Percentiles rank a stretch among this genome's conserved stretches.
Conservation (phyloP, 2,888 invertebrate genomes). For the Chrysolina haemoptera region DNA sequence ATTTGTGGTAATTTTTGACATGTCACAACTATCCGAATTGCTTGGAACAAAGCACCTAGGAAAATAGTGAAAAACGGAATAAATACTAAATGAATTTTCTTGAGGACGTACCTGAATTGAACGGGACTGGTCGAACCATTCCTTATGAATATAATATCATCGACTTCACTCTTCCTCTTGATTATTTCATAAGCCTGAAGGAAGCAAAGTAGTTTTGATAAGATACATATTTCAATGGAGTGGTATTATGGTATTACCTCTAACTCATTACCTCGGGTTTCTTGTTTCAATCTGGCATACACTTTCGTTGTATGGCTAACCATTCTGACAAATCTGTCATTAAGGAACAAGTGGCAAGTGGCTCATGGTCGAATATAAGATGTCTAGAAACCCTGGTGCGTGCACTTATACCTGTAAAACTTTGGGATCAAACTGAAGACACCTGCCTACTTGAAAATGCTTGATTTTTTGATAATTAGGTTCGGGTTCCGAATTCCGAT, state of each 20-base stretch:
- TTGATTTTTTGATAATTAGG: no score
- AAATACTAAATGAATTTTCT: neutral
- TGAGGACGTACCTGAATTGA: slow-evolving; percentile 5
- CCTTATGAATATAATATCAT: slow-evolving; percentile 46
- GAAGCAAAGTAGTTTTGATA: neutral
- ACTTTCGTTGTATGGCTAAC: slow-evolving; percentile 69
- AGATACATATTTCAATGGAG: neutral
- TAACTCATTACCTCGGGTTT: slow-evolving; percentile 40
- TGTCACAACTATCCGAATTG: neutral
- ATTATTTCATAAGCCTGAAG: slow-evolving; percentile 51
- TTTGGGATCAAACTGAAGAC: no score
- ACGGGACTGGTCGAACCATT: neutral
- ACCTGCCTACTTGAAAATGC: no score
- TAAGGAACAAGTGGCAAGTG: neutral
- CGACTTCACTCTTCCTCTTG: slow-evolving; percentile 42
- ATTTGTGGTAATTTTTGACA: no score
- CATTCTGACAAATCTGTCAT: slow-evolving; percentile 58
- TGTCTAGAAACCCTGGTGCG: no score
- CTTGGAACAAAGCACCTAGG: no score
- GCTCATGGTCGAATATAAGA: no score
- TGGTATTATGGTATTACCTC: slow-evolving; percentile 1
- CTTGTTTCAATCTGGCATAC: slow-evolving; percentile 67
- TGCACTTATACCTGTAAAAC: no score
- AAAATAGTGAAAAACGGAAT: neutral
- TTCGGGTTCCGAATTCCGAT: no score